These are phyloP conservation scores for Dolichallabes microphthalmus DNA, from an alignment of 2,113 vertebrate species.

Conservation along the genomic window DNA sequence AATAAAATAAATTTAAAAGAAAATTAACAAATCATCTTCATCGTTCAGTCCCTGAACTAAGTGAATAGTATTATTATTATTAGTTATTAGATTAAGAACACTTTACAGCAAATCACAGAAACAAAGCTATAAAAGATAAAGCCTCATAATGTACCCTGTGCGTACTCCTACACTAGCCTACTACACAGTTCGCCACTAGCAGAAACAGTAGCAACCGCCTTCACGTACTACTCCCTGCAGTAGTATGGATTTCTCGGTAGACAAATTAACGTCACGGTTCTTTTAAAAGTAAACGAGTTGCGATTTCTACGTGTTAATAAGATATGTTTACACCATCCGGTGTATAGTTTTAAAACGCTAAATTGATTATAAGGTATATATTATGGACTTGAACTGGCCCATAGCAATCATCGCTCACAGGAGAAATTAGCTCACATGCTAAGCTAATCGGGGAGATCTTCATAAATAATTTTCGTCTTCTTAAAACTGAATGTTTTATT, in stretches of 20 bases:
- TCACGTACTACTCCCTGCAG: neutral
- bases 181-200: neutral
- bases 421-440: neutral
- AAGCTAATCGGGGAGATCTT: constrained; percentile 1
- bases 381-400: too few species aligned
- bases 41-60: neutral
- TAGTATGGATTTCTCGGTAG: neutral
- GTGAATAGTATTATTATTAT: too few species aligned
- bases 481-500: neutral
- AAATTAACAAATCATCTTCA: neutral
- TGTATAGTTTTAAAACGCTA: neutral
- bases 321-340: neutral
- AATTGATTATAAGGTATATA: too few species aligned
- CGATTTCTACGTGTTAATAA: too few species aligned
- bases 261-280: too few species aligned
- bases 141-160: neutral
- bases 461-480: neutral
- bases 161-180: neutral
- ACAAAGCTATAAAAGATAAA: neutral
- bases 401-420: neutral
- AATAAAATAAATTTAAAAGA: neutral
- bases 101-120: neutral
- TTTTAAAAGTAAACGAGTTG: too few species aligned
- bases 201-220: neutral
- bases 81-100: neutral